A percentile compares a stretch with the other conserved stretches of the same genome.
These are phyloP conservation scores for Hylomyscus alleni DNA, from an alignment of 2,797 vertebrate genomes.

Conservation along the genomic window DNA sequence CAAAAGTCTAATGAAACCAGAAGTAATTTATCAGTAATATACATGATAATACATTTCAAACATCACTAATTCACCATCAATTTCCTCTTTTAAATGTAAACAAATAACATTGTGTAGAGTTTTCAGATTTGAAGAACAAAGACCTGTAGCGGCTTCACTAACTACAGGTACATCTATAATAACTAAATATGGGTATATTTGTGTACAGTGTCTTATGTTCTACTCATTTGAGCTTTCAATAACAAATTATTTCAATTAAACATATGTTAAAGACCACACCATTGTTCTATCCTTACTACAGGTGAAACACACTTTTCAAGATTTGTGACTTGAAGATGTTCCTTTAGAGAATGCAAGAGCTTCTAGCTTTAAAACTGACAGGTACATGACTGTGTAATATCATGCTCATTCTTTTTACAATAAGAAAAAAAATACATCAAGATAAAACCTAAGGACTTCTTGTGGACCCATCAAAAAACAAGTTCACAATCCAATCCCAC, in stretches of 20 bases:
- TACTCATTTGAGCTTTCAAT: neutral
- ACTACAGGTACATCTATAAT: neutral
- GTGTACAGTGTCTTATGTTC: neutral
- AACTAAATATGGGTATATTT: neutral
- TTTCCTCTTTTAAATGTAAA: neutral
- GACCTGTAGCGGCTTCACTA: neutral
- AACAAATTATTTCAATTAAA: constrained; percentile 3
- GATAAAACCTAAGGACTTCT: neutral
- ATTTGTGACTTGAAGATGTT: neutral
- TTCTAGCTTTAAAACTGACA: neutral
- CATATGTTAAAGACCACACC: neutral
- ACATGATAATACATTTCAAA: neutral
- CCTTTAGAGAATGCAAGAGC: neutral
- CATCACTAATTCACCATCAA: neutral
- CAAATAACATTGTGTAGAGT: constrained; percentile 3
- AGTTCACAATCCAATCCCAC: neutral
- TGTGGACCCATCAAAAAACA: neutral
- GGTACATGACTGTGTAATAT: neutral
- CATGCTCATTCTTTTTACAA: neutral
- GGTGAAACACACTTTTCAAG: neutral
- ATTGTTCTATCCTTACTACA: neutral
- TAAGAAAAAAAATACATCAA: neutral
- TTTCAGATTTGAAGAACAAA: neutral
- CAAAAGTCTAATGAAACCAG: constrained; percentile 1
- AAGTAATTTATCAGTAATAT: neutral